Percentiles rank a stretch among this genome's conserved stretches.
Conservation (phyloP, 2,888 invertebrate genomes). For the Caenorhabditis parvicauda region DNA sequence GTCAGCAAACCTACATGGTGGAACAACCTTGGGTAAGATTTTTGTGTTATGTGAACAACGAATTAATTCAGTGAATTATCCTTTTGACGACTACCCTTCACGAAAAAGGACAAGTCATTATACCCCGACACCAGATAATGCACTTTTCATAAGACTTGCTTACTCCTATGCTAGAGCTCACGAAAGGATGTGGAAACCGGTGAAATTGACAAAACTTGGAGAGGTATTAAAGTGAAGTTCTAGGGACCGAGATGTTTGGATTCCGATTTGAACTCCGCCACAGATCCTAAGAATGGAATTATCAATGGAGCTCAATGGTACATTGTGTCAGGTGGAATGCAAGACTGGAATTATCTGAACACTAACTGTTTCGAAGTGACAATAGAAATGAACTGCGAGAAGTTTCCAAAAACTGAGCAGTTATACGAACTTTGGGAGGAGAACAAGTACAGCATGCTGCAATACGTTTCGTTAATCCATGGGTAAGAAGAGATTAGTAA, state of each 20-base stretch:
- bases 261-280: constrained; percentile 39
- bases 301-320: constrained; percentile 88
- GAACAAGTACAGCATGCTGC: constrained; percentile 80
- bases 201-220: neutral
- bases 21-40: constrained; percentile 79
- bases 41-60: neutral
- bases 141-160: constrained; percentile 54
- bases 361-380: constrained; percentile 92
- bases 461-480: constrained; percentile 80
- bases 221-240: constrained; percentile 1
- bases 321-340: constrained; percentile 82
- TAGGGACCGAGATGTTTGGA: constrained; percentile 51
- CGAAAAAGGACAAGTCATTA: constrained; percentile 25
- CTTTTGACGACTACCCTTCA: constrained; percentile 82
- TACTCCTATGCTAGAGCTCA: constrained; percentile 56
- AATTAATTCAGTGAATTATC: constrained; percentile 74
- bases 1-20: constrained; percentile 61
- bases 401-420: constrained; percentile 77
- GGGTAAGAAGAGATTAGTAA: constrained; percentile 19
- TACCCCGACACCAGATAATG: constrained; percentile 49
- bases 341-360: constrained; percentile 93
- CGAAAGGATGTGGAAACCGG: constrained; percentile 47
- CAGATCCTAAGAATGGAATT: constrained; percentile 81
- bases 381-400: constrained; percentile 86
- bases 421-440: constrained; percentile 81